Conservation (phyloP, 2,888 invertebrate species). For the Tenthredo amoena region DNA sequence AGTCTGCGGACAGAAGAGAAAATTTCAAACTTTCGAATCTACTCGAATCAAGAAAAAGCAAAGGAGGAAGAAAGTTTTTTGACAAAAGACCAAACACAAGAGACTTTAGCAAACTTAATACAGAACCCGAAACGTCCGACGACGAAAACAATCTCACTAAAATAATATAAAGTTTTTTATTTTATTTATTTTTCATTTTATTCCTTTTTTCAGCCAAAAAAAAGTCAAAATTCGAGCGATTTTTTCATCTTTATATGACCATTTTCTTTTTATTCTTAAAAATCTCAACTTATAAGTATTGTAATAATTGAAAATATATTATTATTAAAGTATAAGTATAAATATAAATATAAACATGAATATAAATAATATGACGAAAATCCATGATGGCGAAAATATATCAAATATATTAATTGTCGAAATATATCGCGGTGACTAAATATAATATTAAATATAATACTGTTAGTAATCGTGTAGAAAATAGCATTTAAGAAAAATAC, state of each 20-base stretch:
- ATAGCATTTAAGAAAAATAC: neutral
- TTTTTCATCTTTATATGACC: neutral
- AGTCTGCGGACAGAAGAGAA: slow-evolving; percentile 69
- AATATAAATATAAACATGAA: neutral
- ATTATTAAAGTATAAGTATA: too few species aligned
- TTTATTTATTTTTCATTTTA: neutral
- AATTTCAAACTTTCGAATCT: slow-evolving; percentile 84
- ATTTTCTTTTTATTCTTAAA: neutral
- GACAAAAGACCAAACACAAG: slow-evolving; percentile 74
- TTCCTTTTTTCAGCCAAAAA: too few species aligned
- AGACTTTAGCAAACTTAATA: slow-evolving; percentile 75
- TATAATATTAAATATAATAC: neutral
- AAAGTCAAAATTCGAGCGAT: neutral
- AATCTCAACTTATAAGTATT: neutral
- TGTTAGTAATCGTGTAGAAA: neutral
- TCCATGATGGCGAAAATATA: neutral
- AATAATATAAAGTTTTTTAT: slow-evolving; percentile 27
- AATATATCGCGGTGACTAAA: neutral
- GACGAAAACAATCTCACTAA: slow-evolving; percentile 70
- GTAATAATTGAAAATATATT: neutral
- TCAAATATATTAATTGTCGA: neutral
- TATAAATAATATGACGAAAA: neutral
- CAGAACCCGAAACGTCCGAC: slow-evolving; percentile 76
- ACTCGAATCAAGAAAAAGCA: slow-evolving; percentile 80
- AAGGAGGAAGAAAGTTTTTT: slow-evolving; percentile 69